Evolutionary conservation across 2,113 vertebrate genomes (phyloP), one percentile per base, ranked within the genome.

Genomic region (Ivindomyrus marchei): DNA sequence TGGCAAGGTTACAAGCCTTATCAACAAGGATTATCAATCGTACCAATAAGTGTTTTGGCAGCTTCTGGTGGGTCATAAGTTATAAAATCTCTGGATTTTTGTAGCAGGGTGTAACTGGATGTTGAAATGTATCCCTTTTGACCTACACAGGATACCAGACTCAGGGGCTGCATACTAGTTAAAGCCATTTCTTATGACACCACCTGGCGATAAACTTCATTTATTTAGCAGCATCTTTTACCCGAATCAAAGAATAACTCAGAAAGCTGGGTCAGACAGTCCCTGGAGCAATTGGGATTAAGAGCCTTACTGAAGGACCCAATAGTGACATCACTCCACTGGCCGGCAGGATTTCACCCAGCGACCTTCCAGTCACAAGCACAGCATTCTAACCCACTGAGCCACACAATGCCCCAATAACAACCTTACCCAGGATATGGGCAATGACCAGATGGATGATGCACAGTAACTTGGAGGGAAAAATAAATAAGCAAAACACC

Each of bases 401-500:
- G 27, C 62, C 62, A 70, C 62, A 11, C 62, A 13, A 3, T 27
- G n/a, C n/a, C 62, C 27, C n/a, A 70, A 70, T 42, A 19, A 80
- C 36, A 42, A 15, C 15, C 74, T 8, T 13, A 42, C 13, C 31
- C 36, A 80, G 74, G 74, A 42, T 80, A 39, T 19, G 15, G 31
- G 36, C 74, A 42, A 17, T 42, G 70, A 19, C 74, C 74, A 80
- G 15, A 39, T 36, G 31, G 15, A 42, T 80, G 74, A 19, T 80
- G 36, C 31, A 80, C 36, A 42, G 70, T 36, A 39, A 39, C 70
- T 77, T 39, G 70, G 70, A 39, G 31, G 31, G 70, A 2, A 42
- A 58, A 47, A 88, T 91, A 92, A 91, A 42, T 56, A 88, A 91
- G 88, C 49, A 88, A 91, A 13, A 39, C 19, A 89, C 50, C 39